Conservation (phyloP, 1,140 invertebrate species). For the Lepidurus couesii region DNA sequence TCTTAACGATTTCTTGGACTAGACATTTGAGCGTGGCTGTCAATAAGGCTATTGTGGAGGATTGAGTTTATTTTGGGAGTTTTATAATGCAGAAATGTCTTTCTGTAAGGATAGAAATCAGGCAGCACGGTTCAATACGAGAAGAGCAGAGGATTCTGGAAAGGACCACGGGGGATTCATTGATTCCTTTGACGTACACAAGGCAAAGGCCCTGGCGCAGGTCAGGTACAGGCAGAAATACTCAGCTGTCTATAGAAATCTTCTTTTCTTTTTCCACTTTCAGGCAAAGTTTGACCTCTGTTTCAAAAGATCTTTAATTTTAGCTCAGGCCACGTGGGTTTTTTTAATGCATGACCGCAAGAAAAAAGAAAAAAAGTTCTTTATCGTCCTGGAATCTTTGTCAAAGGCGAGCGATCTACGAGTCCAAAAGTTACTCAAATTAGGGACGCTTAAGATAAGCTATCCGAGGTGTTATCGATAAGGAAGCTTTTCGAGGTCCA, state of each 20-base stretch:
- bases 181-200: constrained; percentile 16
- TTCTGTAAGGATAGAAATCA: neutral
- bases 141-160: constrained; percentile 7
- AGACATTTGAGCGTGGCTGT: neutral
- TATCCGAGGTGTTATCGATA: neutral
- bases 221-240: neutral
- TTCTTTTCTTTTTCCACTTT: neutral
- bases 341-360: neutral
- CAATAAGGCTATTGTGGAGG: neutral
- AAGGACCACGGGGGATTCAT: constrained; percentile 12
- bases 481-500: neutral
- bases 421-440: constrained; percentile 11
- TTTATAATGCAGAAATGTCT: neutral
- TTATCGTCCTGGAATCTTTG: neutral
- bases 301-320: neutral
- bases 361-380: neutral
- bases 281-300: neutral
- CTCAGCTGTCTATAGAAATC: neutral
- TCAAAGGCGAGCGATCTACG: neutral
- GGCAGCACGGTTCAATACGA: constrained; percentile 3
- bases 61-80: no score
- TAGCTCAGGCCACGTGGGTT: neutral
- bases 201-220: constrained; percentile 1
- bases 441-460: constrained; percentile 1
- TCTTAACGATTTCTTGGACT: neutral